Evolutionary conservation across 2,888 invertebrate species (phyloP).

Genomic region (Andrena haemorrhoa): DNA sequence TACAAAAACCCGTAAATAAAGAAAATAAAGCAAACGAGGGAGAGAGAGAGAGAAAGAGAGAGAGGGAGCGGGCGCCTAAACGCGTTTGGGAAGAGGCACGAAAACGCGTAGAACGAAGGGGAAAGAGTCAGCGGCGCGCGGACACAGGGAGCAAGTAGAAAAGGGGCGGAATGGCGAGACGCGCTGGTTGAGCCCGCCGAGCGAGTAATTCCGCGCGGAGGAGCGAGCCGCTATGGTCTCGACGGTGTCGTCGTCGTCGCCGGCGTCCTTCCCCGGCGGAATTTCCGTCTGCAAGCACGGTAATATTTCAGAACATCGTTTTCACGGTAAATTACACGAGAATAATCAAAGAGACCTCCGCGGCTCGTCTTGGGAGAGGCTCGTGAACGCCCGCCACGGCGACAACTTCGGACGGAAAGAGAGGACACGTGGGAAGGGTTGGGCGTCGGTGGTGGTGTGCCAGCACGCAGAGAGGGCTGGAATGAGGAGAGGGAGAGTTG

Average conservation of each 20-base stretch:
- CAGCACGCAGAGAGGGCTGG: not conserved
- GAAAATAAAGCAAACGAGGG: conserved; percentile 26
- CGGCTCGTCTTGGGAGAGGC: conserved; percentile 59
- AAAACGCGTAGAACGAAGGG: not conserved
- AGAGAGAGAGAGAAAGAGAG: not conserved
- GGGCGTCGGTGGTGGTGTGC: not conserved
- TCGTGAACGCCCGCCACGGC: conserved; percentile 39
- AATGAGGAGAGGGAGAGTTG: conserved; percentile 31
- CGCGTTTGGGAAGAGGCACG: conserved; percentile 1
- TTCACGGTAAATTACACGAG: conserved; percentile 74
- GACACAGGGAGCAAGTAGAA: not conserved
- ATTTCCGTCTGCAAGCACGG: conserved; percentile 64
- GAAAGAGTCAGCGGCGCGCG: not conserved
- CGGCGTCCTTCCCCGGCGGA: conserved; percentile 46
- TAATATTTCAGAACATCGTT: conserved; percentile 73
- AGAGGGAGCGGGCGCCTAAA: not conserved
- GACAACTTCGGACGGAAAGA: conserved; percentile 49
- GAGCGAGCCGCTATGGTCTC: conserved; percentile 35
- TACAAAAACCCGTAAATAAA: conserved; percentile 3
- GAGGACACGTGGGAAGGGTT: conserved; percentile 24
- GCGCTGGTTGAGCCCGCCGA: conserved; percentile 16
- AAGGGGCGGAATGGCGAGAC: not conserved
- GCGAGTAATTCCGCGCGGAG: conserved; percentile 54
- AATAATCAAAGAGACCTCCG: conserved; percentile 72
- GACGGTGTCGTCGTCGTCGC: conserved; percentile 47